Base-by-base conservation (phyloP, 2,888 invertebrate species). In the Scaeva pyrastri region DNA sequence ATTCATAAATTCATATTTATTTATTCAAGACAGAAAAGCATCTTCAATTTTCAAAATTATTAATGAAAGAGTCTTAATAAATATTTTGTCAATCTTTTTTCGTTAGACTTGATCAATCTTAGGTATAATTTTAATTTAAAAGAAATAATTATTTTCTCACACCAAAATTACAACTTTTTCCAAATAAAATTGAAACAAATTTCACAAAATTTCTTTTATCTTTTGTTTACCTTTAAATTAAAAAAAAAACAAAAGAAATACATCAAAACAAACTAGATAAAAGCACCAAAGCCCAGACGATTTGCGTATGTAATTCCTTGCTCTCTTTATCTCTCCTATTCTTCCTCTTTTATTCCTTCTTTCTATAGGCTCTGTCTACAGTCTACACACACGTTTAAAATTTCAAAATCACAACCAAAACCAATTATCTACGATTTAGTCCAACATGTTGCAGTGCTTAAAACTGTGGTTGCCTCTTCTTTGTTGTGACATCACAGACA, bases 251-350 rank as follows among this genome's bases (percentile, higher is more conserved):
- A 6, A 16, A 2, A 16, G 0, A 8, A 16, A 5, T 16, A 52
- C 52, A 72, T 19, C 26, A 83, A 78, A 83, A 73, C 58, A 83
- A 83, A 73, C 64, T 31, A 56, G 21, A 56, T 56, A 58, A 73
- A 60, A 73, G 39, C 11, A 55, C 68, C 78, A 83, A 78, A 78
- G 83, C 83, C 78, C 78, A 83, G 83, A 83, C 83, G 62, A 72
- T 43, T 66, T 60, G 50, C 50, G 43, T 73, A 58, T 68, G 41
- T 52, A 60, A 45, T 60, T 62, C 26, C 62, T 62, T 19, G 31
- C 50, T 66, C 66, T 60, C 58, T 48, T 31, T 21, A 0, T 52
- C 16, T 55, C 68, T 41, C 12, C 14, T 3, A 43, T 43, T 43
- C 14, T 36, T 56, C 14, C n/a, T 45, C n/a, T 45, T 56, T n/a